Evolutionary conservation across 2,113 vertebrate genomes (phyloP), one percentile per base, ranked within the genome.

Genomic region (Chaetorhynchus papuensis): DNA sequence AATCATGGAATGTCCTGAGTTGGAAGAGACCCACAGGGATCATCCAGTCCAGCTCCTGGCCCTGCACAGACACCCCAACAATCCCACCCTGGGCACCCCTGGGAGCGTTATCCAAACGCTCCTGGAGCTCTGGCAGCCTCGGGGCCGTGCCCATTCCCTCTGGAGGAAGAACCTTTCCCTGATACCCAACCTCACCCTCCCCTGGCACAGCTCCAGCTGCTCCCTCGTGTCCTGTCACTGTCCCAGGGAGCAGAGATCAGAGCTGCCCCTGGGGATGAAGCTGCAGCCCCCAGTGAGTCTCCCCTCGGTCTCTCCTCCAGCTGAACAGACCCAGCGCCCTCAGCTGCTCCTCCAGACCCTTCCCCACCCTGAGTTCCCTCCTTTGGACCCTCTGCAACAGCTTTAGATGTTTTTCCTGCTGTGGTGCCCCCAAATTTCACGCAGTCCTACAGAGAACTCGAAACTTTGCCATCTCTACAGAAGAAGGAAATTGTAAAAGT

Each of bases 391-490:
- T 69, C 39, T 45, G 27, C 45, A 19, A 9, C 45, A 77, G 2
- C 53, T 53, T 27, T 0, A 15, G 5, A 7, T 11, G 1, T 5
- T 53, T 61, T 33, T 6, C 0, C 6, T 2, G 2, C 11, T 1
- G 2, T 15, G 56, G 8, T 30, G n/a, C 28, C 84, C 84, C 63
- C 27, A 53, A 68, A 53, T 11, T 28, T 23, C 23, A 11, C 82
- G 10, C 10, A 24, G 15, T 4, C 72, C 64, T 4, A 4, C 0
- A 4, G 0, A 7, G 59, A 69, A 16, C 30, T 3, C 2, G 30
- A 23, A 41, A 30, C 12, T 30, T 3, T 0, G 5, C 52, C 24
- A 5, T 2, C 11, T 19, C 50, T 26, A 2, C 26, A 30, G 44
- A 11, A 30, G 20, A 6, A 2, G 23, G 28, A 6, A 15, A 80